These are phyloP conservation scores for Columba guinea DNA, from an alignment of 2,797 vertebrate species.

Conservation along the genomic window DNA sequence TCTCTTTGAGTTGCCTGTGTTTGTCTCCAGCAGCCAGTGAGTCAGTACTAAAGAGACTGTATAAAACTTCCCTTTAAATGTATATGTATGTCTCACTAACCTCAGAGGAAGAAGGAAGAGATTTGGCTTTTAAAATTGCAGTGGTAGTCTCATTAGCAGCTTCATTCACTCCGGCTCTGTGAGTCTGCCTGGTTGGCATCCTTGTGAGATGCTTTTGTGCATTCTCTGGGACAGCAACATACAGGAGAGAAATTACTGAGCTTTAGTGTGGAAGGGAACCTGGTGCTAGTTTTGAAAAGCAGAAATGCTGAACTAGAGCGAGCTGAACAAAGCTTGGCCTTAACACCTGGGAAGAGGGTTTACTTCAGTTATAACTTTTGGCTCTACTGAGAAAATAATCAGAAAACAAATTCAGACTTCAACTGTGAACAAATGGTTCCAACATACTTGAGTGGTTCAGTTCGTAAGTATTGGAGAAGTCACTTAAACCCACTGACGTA, in stretches of 20 bases:
- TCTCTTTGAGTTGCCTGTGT: not conserved
- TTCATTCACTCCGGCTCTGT: not conserved
- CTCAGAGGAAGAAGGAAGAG: not conserved
- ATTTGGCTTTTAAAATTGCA: not conserved
- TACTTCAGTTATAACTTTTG: not conserved
- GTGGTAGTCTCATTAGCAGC: not conserved
- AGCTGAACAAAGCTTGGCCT: not conserved
- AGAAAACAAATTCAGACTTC: not conserved
- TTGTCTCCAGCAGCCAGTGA: not conserved
- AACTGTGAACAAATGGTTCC: not conserved
- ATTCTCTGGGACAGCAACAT: accelerated
- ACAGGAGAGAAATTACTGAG: not conserved
- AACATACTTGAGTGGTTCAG: not conserved
- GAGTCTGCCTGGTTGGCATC: not conserved
- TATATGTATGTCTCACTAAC: not conserved
- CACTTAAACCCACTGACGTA: not conserved
- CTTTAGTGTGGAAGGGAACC: not conserved
- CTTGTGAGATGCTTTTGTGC: not conserved
- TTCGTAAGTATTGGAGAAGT: not conserved
- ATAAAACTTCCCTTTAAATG: not conserved
- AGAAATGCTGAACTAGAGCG: not conserved
- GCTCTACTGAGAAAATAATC: not conserved
- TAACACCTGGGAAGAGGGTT: not conserved
- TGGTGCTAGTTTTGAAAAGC: not conserved
- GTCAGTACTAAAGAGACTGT: not conserved